Base-by-base conservation (phyloP, 2,888 invertebrate species). In the Pachydiplax longipennis region DNA sequence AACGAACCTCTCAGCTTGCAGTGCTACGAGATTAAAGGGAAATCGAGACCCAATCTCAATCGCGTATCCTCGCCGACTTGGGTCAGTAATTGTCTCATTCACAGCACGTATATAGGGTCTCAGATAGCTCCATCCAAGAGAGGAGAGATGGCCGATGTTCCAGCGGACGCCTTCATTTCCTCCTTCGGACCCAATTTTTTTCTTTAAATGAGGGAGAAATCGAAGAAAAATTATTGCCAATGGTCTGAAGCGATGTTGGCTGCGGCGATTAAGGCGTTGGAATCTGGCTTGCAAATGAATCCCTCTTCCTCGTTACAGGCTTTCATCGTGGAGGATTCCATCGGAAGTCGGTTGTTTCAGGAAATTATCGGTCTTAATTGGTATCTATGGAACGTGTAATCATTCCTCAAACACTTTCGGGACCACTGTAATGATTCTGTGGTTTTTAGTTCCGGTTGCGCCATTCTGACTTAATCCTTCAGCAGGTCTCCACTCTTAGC, bases 21-120 rank as follows among this genome's bases (percentile, higher is more conserved):
- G 87, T 61, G 13, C 73, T 31, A 73, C 31, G 61, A 87, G 87
- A 83, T 87, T 87, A 61, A 87, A 87, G 87, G 61, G 61, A 40
- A 37, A 61, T 53, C 18, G 83, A 53, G 83, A 53, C 53, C 40
- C 53, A 18, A 61, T 61, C 87, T 61, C 87, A 83, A 83, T 83
- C 83, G 31, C 83, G 83, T 53, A 35, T 35, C 83, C 35, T 53
- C 65, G 25, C 58, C 58, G 58, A 83, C 53, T 83, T 61, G 61
- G 61, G 87, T 87, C 87, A 87, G 87, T 87, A 87, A 87, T 87
- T 87, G 87, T 87, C 87, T 61, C 87, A 87, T 87, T 61, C 87
- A 87, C 37, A 37, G 58, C 87, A 61, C 37, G n/a, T 65, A 44
- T 44, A 44, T 44, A 44, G 44, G 44, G 44, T 44, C 44, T 44